Conservation (phyloP, 1,140 invertebrate genomes). For the Zaprionus kolodkinae region DNA sequence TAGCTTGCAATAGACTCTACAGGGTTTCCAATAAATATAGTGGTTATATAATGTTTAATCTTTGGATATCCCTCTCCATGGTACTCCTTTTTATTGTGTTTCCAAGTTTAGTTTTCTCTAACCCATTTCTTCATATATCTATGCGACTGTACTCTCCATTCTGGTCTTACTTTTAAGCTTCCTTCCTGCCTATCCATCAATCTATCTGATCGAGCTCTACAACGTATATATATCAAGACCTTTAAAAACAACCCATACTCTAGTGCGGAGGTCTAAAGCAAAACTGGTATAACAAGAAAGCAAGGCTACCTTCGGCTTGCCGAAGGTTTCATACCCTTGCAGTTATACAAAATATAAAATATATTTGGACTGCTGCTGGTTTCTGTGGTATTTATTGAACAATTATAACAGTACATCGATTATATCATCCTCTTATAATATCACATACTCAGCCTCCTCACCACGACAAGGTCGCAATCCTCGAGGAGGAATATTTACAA, state of each 20-base stretch:
- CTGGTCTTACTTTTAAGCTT: neutral
- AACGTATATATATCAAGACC: neutral
- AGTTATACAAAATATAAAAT: too few relatives aligned
- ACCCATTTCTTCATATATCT: neutral
- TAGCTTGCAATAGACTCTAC: neutral
- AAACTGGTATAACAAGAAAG: too few relatives aligned
- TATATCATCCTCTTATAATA: too few relatives aligned
- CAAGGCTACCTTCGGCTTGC: too few relatives aligned
- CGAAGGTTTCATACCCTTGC: too few relatives aligned
- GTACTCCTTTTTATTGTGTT: neutral
- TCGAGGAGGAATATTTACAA: too few relatives aligned
- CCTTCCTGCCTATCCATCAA: neutral
- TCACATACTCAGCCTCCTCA: too few relatives aligned
- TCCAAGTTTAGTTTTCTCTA: neutral
- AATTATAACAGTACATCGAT: too few relatives aligned
- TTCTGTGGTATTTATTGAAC: too few relatives aligned
- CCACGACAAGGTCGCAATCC: too few relatives aligned
- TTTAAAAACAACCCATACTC: neutral
- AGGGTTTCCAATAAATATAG: neutral
- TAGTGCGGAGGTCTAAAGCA: neutral
- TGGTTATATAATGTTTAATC: neutral
- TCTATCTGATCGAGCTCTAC: slow-evolving; percentile 1
- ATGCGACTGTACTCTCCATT: neutral
- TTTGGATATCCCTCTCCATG: neutral
- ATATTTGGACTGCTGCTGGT: too few relatives aligned